These are phyloP conservation scores for Pollimyrus isidori DNA, from an alignment of 2,113 vertebrate genomes.

Conservation along the genomic window DNA sequence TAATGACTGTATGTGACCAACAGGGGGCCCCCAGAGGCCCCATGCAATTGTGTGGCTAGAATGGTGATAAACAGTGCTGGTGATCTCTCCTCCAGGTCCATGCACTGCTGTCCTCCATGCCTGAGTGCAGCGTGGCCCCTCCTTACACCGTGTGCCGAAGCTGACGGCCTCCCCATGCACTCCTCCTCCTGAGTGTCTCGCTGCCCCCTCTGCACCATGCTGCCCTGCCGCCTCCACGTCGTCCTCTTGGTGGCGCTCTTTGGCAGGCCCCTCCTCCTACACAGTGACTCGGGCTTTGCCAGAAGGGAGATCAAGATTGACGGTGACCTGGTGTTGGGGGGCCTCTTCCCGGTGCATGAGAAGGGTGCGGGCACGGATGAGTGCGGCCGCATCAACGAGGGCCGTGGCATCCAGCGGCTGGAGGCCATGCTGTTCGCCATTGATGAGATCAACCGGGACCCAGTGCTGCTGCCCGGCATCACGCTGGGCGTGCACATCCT, in stretches of 20 bases:
- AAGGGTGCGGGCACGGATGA: conserved; percentile 88
- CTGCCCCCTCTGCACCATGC: conserved; percentile 59
- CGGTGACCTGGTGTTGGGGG: conserved; percentile 93
- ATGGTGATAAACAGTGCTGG: not conserved
- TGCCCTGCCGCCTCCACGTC: conserved; percentile 60
- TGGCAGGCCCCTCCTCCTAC: conserved; percentile 71
- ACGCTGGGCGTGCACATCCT: conserved; percentile 90
- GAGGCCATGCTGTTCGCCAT: conserved; percentile 98
- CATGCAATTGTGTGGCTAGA: not conserved
- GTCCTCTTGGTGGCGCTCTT: conserved; percentile 77
- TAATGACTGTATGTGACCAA: not conserved
- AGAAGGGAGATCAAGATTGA: conserved; percentile 94
- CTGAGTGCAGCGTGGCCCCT: conserved; percentile 34
- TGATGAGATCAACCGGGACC: conserved; percentile 86
- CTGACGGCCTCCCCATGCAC: conserved; percentile 35
- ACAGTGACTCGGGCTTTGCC: conserved; percentile 75
- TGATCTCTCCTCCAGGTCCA: conserved; percentile 35
- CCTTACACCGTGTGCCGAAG: conserved; percentile 52
- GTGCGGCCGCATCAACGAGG: conserved; percentile 92
- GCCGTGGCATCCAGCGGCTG: conserved; percentile 88
- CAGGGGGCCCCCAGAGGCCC: not conserved
- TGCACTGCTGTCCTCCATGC: conserved; percentile 36
- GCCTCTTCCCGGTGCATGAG: conserved; percentile 93
- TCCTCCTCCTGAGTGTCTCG: conserved; percentile 29
- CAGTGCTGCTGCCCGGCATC: conserved; percentile 78